A percentile compares a stretch with the other conserved stretches of the same genome.
phyloP scores from a whole-genome alignment of 2,113 vertebrate species.

The Oostethus manadensis region DNA sequence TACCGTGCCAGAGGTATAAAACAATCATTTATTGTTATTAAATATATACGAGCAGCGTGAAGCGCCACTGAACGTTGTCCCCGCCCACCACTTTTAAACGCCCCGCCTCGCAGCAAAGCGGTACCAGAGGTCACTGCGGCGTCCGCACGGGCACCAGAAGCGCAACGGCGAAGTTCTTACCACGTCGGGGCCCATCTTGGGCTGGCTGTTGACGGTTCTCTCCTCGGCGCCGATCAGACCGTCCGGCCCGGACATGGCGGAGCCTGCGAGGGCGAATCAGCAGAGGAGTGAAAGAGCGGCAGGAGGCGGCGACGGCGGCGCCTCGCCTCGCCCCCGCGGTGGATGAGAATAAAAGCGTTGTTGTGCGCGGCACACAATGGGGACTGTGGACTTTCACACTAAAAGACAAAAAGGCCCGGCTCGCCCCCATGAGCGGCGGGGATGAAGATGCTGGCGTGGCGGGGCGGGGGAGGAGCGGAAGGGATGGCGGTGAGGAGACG shows the following conservation, averaged over 20 bases:
- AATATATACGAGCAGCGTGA: too few species aligned
- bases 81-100: too few species aligned
- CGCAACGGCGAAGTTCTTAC: constrained; percentile 66
- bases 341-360: background rate
- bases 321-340: background rate
- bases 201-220: constrained; percentile 89
- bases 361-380: background rate
- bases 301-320: too few species aligned
- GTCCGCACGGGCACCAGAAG: background rate
- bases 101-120: too few species aligned
- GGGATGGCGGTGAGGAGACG: constrained; percentile 26
- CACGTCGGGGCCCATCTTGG: constrained; percentile 84
- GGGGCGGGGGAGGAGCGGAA: constrained; percentile 23
- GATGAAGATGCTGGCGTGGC: too few species aligned
- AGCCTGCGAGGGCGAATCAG: constrained; percentile 74
- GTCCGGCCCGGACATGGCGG: constrained; percentile 81
- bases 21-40: too few species aligned
- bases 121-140: too few species aligned
- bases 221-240: constrained; percentile 89
- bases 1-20: too few species aligned
- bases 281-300: background rate
- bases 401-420: constrained; percentile 1
- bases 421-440: too few species aligned
- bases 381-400: background rate
- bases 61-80: too few species aligned